Conservation (phyloP, 2,113 vertebrate genomes). For the Aythya baeri region DNA sequence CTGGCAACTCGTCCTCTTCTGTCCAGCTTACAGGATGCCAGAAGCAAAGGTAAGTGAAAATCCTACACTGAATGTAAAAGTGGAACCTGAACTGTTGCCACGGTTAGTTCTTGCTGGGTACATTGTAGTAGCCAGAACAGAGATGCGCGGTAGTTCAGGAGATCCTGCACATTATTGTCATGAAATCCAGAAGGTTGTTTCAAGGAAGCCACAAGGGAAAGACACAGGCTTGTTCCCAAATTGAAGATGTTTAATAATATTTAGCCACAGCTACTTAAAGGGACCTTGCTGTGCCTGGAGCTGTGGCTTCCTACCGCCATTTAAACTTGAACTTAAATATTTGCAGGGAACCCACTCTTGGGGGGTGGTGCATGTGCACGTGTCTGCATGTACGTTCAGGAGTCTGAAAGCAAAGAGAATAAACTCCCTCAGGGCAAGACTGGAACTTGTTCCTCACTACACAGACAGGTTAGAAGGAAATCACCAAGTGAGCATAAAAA, state of each 20-base stretch:
- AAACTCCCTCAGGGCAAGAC: not conserved
- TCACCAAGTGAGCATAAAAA: not conserved
- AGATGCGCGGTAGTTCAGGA: not conserved
- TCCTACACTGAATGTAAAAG: not conserved
- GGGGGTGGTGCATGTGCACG: rapidly evolving
- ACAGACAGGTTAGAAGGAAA: not conserved
- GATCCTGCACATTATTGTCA: not conserved
- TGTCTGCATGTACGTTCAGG: rapidly evolving
- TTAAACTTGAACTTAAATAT: not conserved
- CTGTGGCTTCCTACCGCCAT: not conserved
- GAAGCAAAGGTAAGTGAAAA: not conserved
- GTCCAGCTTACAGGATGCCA: rapidly evolving
- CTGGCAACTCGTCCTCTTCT: not conserved
- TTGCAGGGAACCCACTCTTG: rapidly evolving
- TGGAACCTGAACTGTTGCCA: not conserved
- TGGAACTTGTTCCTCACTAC: not conserved
- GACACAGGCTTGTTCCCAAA: not conserved
- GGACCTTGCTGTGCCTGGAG: rapidly evolving
- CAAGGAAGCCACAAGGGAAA: not conserved
- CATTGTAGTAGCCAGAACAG: not conserved
- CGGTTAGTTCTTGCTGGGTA: not conserved
- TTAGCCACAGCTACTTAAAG: not conserved
- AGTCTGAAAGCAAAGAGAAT: not conserved
- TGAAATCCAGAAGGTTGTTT: not conserved
- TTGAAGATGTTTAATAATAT: rapidly evolving